phyloP scores from a whole-genome alignment of 1,140 invertebrate genomes.

The Nilaparvata lugens region DNA sequence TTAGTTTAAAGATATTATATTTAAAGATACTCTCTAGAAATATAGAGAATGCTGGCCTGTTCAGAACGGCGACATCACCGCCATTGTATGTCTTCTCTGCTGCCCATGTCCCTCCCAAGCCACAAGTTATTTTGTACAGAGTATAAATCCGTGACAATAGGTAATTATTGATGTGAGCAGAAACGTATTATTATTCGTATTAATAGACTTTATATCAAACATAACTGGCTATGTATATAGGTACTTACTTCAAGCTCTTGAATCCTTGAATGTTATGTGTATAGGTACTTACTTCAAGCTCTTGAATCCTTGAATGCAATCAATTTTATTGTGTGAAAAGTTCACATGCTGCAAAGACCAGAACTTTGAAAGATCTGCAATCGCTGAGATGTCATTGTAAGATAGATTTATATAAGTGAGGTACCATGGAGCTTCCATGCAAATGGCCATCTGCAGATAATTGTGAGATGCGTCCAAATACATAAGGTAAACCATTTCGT shows the following conservation, averaged over 20 bases:
- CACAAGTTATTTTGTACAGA: too few relatives aligned
- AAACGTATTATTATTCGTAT: too few relatives aligned
- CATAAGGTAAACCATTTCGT: conserved; percentile 11
- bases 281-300: conserved; percentile 1
- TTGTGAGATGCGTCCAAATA: conserved; percentile 20
- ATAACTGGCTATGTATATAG: too few relatives aligned
- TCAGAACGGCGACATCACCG: too few relatives aligned
- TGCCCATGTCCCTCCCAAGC: too few relatives aligned
- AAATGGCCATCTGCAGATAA: conserved; percentile 3
- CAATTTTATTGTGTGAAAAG: conserved; percentile 19
- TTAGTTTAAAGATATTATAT: too few relatives aligned
- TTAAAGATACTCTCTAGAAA: too few relatives aligned
- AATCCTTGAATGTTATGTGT: conserved; percentile 11
- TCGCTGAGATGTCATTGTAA: conserved; percentile 18
- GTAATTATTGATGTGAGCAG: too few relatives aligned
- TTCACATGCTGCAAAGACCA: conserved; percentile 16
- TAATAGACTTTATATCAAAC: too few relatives aligned
- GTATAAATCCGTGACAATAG: too few relatives aligned
- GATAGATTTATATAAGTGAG: conserved; percentile 17
- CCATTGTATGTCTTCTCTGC: too few relatives aligned
- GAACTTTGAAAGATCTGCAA: conserved; percentile 11
- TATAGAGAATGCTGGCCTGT: too few relatives aligned
- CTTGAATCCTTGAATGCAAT: conserved; percentile 7
- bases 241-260: background rate
- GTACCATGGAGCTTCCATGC: conserved; percentile 10